Evolutionary conservation across 2,113 vertebrate species (phyloP).

Genomic region (Zosterops lateralis): DNA sequence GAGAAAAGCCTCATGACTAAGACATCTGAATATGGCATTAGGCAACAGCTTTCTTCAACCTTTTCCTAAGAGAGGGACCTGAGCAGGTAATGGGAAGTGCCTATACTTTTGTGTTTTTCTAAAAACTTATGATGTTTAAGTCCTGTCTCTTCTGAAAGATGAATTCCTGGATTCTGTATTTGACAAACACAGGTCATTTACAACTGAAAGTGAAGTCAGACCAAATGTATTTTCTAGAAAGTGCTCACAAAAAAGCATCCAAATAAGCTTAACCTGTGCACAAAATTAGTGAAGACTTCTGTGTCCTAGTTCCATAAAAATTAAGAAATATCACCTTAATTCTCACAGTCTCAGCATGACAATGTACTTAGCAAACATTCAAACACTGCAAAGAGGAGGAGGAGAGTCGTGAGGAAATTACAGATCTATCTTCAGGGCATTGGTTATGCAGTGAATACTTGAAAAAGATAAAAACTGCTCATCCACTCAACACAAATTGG

Average conservation of each 20-base stretch:
- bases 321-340: constrained; percentile 15
- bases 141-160: neutral
- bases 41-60: neutral
- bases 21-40: neutral
- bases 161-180: neutral
- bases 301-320: neutral
- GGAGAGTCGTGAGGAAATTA: neutral
- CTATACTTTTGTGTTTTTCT: neutral
- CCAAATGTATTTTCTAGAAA: neutral
- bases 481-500: neutral
- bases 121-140: neutral
- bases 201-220: neutral
- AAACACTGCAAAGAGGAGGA: neutral
- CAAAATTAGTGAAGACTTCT: neutral
- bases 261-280: neutral
- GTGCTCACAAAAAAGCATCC: neutral
- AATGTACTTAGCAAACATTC: neutral
- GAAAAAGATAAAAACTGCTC: neutral
- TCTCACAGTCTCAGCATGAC: neutral
- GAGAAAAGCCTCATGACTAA: neutral
- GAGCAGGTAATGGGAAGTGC: neutral
- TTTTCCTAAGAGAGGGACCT: neutral
- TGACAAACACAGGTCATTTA: neutral
- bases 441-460: neutral
- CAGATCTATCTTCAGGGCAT: neutral